Evolutionary conservation across 37 sponge, comb jelly and placozoan genomes (phyloP).

Genomic region (Halisarca cf. caerulea): DNA sequence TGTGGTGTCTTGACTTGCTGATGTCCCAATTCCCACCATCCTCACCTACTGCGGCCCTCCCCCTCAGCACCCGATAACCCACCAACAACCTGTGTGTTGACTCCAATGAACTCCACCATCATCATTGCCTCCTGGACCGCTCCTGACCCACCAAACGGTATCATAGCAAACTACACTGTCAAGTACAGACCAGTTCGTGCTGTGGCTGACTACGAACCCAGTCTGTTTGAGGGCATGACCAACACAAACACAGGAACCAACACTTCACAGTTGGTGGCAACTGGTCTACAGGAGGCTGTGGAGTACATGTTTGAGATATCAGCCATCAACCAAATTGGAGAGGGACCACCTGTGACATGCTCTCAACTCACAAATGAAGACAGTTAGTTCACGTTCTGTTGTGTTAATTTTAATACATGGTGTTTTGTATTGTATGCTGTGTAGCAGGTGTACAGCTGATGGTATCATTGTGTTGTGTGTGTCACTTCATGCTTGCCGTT

Average conservation of each 20-base stretch:
- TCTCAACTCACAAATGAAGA: neutral
- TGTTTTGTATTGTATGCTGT: neutral
- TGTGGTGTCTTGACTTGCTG: neutral
- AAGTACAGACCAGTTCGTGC: constrained; percentile 8
- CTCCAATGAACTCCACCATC: constrained; percentile 18
- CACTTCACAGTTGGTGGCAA: neutral
- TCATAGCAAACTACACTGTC: constrained; percentile 30
- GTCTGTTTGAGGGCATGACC: neutral
- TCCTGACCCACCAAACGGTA: constrained; percentile 36
- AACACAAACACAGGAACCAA: constrained; percentile 4
- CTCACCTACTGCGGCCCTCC: neutral
- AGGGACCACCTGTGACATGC: neutral
- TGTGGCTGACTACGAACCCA: neutral
- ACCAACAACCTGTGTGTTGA: neutral
- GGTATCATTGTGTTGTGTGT: neutral
- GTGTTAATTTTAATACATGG: neutral
- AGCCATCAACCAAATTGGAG: constrained; percentile 34
- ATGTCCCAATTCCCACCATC: neutral
- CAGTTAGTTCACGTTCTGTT: neutral
- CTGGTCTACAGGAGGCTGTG: constrained; percentile 13
- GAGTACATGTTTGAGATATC: constrained; percentile 19
- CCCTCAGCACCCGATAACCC: constrained; percentile 39
- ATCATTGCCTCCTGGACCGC: constrained; percentile 1
- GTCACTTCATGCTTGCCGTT: neutral
- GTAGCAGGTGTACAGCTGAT: neutral